phyloP scores from a whole-genome alignment of 2,888 invertebrate genomes.

The Elysia crispata region DNA sequence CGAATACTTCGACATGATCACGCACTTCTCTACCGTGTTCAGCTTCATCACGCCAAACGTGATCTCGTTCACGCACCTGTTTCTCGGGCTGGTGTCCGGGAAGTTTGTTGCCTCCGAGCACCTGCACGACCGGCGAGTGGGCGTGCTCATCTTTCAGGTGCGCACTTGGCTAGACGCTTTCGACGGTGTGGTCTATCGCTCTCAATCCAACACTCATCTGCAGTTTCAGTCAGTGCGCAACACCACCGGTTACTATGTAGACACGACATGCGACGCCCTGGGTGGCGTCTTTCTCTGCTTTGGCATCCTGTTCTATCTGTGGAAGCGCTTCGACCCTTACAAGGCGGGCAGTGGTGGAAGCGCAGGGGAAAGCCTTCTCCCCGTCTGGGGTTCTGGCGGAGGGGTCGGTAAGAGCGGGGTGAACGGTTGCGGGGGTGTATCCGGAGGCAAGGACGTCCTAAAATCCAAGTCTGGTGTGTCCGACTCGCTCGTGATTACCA shows the following conservation, averaged over 20 bases:
- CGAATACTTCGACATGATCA: slow-evolving; percentile 83
- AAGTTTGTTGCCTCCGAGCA: slow-evolving; percentile 45
- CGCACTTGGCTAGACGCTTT: slow-evolving; percentile 90
- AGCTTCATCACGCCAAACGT: slow-evolving; percentile 87
- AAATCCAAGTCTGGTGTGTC: slow-evolving; percentile 9
- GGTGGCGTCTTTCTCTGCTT: slow-evolving; percentile 52
- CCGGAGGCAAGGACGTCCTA: too few relatives aligned
- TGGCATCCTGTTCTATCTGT: slow-evolving; percentile 50
- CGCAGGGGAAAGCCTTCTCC: slow-evolving; percentile 37
- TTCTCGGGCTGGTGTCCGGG: slow-evolving; percentile 37
- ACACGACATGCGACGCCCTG: slow-evolving; percentile 47
- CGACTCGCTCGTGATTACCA: neutral
- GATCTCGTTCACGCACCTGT: slow-evolving; percentile 81
- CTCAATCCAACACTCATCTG: slow-evolving; percentile 76
- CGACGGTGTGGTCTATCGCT: slow-evolving; percentile 91
- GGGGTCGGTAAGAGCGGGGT: slow-evolving; percentile 21
- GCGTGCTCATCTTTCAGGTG: slow-evolving; percentile 87
- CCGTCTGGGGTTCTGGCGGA: slow-evolving; percentile 43
- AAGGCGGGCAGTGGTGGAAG: slow-evolving; percentile 45
- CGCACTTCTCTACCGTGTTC: slow-evolving; percentile 82
- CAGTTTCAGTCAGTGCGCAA: slow-evolving; percentile 49
- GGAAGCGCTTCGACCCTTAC: slow-evolving; percentile 48
- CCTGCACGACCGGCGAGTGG: slow-evolving; percentile 80
- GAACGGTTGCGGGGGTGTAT: neutral
- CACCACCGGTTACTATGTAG: slow-evolving; percentile 51